Evolutionary conservation across 2,888 invertebrate species (phyloP).

Genomic region (Zonitis immaculata): DNA sequence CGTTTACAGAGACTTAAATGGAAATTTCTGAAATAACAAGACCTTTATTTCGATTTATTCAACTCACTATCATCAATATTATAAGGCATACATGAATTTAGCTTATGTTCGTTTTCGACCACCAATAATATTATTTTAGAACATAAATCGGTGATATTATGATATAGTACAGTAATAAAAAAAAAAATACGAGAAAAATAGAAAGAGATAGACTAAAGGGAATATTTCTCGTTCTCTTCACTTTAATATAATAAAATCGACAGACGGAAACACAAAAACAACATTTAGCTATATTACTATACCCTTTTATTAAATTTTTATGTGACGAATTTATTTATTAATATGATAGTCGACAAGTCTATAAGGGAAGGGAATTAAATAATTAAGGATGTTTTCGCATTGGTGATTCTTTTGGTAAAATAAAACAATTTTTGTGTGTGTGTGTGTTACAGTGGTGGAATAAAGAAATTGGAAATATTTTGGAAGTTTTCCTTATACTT

Average conservation of each 20-base stretch:
- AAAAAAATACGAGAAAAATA: neutral
- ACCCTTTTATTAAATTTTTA: neutral
- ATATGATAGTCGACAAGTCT: neutral
- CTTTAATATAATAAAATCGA: constrained; percentile 1
- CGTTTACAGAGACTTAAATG: constrained; percentile 12
- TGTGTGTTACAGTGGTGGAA: too few relatives aligned
- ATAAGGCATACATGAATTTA: too few relatives aligned
- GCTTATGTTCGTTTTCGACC: neutral
- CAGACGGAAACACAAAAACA: constrained; percentile 4
- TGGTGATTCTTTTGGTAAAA: too few relatives aligned
- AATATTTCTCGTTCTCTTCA: neutral
- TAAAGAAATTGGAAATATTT: too few relatives aligned
- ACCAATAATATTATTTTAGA: constrained; percentile 16
- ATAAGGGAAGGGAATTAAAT: neutral
- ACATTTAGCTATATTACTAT: neutral
- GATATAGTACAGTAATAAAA: constrained; percentile 7
- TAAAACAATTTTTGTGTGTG: neutral
- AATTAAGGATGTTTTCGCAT: neutral
- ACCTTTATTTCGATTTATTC: too few relatives aligned
- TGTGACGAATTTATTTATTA: neutral
- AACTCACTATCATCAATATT: too few relatives aligned
- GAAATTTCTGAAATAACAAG: neutral
- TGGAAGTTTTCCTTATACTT: too few relatives aligned
- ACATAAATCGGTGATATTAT: constrained; percentile 21
- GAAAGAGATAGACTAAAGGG: neutral